A percentile compares a stretch with the other conserved stretches of the same genome.
Evolutionary conservation across 2,888 invertebrate species (phyloP).

Genomic region (Argyra leucocephala): DNA sequence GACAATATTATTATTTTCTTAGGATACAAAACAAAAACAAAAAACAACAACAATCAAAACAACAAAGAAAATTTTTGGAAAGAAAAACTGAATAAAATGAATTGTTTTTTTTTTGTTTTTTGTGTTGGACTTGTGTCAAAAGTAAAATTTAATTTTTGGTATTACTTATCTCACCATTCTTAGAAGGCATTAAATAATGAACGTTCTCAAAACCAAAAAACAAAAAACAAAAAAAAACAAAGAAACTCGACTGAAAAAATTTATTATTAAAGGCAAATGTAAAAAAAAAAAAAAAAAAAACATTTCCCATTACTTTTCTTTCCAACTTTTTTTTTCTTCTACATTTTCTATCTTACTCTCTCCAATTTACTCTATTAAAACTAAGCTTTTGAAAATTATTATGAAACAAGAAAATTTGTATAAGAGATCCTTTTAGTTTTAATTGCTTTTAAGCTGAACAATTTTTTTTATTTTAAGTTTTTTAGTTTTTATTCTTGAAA

Average conservation of each 20-base stretch:
- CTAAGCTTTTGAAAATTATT: background rate
- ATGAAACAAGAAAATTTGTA: background rate
- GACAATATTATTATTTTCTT: too few species aligned
- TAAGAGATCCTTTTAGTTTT: background rate
- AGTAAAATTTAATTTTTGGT: background rate
- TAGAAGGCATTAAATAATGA: too few species aligned
- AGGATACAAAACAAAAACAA: too few species aligned
- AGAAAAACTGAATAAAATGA: background rate
- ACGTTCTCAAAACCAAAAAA: too few species aligned
- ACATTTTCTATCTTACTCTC: background rate
- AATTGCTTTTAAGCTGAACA: background rate
- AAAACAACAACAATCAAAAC: too few species aligned
- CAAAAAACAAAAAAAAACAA: background rate
- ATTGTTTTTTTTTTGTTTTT: too few species aligned
- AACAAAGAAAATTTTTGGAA: background rate
- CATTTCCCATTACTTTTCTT: background rate
- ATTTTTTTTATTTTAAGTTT: too few species aligned
- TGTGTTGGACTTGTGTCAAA: background rate
- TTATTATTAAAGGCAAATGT: background rate
- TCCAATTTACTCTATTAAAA: background rate
- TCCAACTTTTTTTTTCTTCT: background rate
- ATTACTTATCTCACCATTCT: background rate
- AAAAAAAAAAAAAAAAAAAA: background rate
- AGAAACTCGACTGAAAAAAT: background rate
- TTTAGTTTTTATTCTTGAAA: too few species aligned